Conservation (phyloP, 2,113 vertebrate genomes). For the Maylandia zebra region DNA sequence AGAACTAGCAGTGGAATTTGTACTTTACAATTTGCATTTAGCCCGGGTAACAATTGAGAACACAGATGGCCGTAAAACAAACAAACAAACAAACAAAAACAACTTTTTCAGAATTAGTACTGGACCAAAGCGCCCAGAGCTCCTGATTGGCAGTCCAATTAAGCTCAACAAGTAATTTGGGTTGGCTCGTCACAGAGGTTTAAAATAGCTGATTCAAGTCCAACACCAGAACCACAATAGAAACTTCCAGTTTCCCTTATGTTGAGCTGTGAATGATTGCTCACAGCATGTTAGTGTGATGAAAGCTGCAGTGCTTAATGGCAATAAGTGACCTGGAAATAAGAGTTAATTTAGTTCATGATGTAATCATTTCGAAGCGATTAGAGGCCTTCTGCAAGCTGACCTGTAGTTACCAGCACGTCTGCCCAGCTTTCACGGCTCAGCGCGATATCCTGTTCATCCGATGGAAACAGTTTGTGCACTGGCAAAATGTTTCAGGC, state of each 20-base stretch:
- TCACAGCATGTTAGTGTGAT: neutral
- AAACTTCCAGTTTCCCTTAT: neutral
- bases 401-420: neutral
- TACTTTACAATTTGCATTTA: neutral
- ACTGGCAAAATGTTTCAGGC: neutral
- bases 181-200: neutral
- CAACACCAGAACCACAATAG: neutral
- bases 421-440: neutral
- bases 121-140: neutral
- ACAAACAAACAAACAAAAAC: neutral
- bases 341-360: neutral
- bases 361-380: neutral
- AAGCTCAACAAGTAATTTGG: fast-evolving
- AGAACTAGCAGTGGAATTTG: neutral
- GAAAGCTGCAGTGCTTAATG: neutral
- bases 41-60: neutral
- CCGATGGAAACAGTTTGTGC: neutral
- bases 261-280: fast-evolving
- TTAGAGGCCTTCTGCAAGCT: neutral
- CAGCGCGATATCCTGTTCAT: too few species aligned
- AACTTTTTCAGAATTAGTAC: neutral
- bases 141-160: fast-evolving
- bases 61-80: neutral
- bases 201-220: neutral
- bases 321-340: neutral